Percentiles rank a stretch among this genome's conserved stretches.
phyloP scores from a whole-genome alignment of 2,113 vertebrate genomes.

The Sturnus vulgaris region DNA sequence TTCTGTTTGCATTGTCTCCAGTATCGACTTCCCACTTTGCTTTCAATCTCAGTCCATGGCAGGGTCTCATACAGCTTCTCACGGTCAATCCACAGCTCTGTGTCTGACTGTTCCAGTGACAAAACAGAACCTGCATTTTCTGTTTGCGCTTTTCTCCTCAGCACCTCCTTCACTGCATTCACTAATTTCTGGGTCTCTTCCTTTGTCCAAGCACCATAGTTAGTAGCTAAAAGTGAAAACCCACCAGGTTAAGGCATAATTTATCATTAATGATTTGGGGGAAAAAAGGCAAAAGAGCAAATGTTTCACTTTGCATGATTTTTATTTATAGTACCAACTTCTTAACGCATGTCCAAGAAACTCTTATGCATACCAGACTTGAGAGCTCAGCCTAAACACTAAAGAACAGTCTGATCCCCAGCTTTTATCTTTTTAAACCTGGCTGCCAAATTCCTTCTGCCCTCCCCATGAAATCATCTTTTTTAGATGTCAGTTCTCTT shows the following conservation, averaged over 20 bases:
- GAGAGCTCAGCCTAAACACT: not conserved
- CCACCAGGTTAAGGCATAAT: not conserved
- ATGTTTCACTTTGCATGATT: not conserved
- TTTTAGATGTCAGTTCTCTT: not conserved
- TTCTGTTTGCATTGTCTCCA: conserved; percentile 79
- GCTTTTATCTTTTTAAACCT: not conserved
- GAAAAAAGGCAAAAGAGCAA: not conserved
- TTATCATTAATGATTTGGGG: not conserved
- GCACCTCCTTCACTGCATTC: conserved; percentile 62
- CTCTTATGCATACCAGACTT: not conserved
- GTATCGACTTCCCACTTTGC: conserved; percentile 68
- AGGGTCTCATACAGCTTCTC: conserved; percentile 60
- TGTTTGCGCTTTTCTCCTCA: conserved; percentile 10
- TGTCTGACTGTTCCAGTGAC: not conserved
- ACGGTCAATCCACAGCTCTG: not conserved
- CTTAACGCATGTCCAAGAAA: not conserved
- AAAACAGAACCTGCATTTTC: not conserved
- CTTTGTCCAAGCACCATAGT: conserved; percentile 68
- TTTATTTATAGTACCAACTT: not conserved
- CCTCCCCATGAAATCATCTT: not conserved
- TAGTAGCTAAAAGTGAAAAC: conserved; percentile 39
- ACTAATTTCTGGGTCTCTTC: conserved; percentile 59
- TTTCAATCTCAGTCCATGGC: conserved; percentile 71
- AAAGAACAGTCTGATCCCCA: not conserved
- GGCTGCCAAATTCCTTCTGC: not conserved